Conservation (phyloP, 2,797 vertebrate species). For the Anguilla marmorata region DNA sequence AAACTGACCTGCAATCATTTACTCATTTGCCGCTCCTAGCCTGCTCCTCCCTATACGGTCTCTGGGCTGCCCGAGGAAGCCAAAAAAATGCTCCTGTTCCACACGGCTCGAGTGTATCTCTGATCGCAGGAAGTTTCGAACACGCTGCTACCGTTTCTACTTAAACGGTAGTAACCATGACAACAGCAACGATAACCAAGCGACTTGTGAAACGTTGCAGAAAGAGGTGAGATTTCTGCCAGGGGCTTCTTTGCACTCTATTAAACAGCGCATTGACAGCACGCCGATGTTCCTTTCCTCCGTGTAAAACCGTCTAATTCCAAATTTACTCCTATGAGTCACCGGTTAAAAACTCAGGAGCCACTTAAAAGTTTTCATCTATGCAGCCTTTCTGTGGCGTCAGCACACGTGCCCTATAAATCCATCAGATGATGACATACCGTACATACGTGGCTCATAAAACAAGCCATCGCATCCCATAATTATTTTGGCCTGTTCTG, state of each 20-base stretch:
- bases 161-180: constrained; percentile 16
- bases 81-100: neutral
- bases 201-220: neutral
- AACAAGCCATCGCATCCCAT: neutral
- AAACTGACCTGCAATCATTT: neutral
- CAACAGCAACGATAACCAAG: constrained; percentile 10
- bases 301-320: neutral
- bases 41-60: neutral
- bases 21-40: neutral
- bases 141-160: neutral
- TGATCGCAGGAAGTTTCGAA: neutral
- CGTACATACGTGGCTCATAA: neutral
- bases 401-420: neutral
- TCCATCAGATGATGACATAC: neutral
- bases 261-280: neutral
- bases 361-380: neutral
- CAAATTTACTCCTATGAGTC: neutral
- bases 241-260: neutral
- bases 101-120: neutral
- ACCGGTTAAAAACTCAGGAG: neutral
- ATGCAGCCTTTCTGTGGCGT: neutral
- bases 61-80: neutral
- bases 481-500: neutral
- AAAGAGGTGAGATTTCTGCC: neutral
- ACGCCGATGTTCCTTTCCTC: neutral